Evolutionary conservation across 2,113 vertebrate genomes (phyloP).

Genomic region (Odocoileus virginianus): DNA sequence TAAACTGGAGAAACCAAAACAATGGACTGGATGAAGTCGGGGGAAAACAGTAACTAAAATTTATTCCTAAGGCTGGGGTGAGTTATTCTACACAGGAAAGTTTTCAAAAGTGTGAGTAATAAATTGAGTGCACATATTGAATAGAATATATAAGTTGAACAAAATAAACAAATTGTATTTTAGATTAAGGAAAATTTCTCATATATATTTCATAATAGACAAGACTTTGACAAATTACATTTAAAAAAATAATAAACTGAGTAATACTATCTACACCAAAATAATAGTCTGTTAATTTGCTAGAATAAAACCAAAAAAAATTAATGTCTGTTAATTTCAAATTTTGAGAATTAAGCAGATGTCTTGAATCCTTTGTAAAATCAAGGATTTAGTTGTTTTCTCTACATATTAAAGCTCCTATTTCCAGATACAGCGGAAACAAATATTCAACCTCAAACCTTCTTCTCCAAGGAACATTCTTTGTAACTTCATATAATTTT

Average conservation of each 20-base stretch:
- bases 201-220: background rate
- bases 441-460: background rate
- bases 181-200: background rate
- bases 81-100: background rate
- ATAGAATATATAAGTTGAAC: background rate
- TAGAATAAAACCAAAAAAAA: background rate
- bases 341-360: background rate
- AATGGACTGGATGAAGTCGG: background rate
- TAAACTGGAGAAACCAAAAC: background rate
- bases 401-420: background rate
- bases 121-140: background rate
- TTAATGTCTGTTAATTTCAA: background rate
- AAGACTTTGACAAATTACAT: background rate
- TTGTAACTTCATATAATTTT: background rate
- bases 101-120: background rate
- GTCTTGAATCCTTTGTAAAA: conserved; percentile 1
- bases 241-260: background rate
- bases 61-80: background rate
- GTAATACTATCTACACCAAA: background rate
- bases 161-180: background rate
- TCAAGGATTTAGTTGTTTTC: background rate
- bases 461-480: background rate
- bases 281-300: background rate
- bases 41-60: background rate
- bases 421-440: background rate